Percentiles rank a stretch among this genome's conserved stretches.
These are phyloP conservation scores for Peromyscus melanophrys DNA, from an alignment of 2,797 vertebrate genomes.

Conservation along the genomic window DNA sequence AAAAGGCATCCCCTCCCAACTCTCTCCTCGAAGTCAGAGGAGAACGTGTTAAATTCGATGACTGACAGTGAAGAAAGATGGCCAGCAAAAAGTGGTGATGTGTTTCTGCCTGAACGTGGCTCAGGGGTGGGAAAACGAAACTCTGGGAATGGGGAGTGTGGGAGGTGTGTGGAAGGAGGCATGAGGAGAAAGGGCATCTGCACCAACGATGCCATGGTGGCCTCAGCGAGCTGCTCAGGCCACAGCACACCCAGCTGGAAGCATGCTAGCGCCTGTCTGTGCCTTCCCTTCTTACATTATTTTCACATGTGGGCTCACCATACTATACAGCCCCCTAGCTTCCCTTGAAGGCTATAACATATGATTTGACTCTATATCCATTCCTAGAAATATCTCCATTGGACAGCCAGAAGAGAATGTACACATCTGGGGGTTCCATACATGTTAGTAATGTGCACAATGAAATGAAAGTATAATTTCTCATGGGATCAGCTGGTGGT, in stretches of 20 bases:
- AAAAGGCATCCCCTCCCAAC: not conserved
- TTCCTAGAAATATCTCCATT: not conserved
- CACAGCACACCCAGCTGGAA: not conserved
- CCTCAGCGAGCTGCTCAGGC: not conserved
- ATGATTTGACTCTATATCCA: not conserved
- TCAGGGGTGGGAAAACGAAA: not conserved
- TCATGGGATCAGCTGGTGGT: not conserved
- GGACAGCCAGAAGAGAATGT: not conserved
- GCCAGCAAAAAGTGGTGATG: not conserved
- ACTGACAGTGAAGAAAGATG: not conserved
- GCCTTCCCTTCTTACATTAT: not conserved
- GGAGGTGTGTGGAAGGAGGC: not conserved
- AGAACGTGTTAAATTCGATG: not conserved
- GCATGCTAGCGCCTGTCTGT: accelerated
- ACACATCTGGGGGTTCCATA: not conserved
- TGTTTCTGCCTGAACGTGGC: not conserved
- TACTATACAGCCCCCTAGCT: not conserved
- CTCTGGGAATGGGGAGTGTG: not conserved
- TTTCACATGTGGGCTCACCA: not conserved
- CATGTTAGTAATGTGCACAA: not conserved
- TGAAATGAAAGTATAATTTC: conserved; percentile 9
- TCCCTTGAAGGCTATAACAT: not conserved
- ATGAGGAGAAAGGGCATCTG: not conserved
- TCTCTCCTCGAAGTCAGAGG: not conserved
- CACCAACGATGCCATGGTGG: not conserved